Evolutionary conservation across 92 coral and sea anemone genomes (phyloP).

Genomic region (Montipora capitata): DNA sequence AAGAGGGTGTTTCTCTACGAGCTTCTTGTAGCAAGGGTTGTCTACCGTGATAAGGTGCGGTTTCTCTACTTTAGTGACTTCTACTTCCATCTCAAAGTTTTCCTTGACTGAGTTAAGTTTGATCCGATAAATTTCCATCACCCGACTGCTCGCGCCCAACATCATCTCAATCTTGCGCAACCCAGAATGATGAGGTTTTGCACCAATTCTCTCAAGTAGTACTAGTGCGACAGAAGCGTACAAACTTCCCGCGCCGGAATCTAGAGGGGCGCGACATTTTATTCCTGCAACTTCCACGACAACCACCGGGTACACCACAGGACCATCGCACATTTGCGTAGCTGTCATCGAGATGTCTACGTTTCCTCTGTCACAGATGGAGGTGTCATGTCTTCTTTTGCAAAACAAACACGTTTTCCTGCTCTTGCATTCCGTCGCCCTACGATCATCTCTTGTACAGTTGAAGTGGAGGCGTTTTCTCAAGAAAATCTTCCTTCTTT

Average conservation of each 20-base stretch:
- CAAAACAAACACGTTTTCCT: conserved; percentile 23
- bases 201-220: neutral
- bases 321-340: neutral
- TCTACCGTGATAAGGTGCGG: conserved; percentile 27
- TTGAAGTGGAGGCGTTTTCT: conserved; percentile 33
- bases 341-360: conserved; percentile 1
- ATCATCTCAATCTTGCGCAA: conserved; percentile 24
- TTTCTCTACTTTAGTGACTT: conserved; percentile 8
- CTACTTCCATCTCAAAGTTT: no score
- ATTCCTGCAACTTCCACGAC: conserved; percentile 12
- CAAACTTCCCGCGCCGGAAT: conserved; percentile 8
- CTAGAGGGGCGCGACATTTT: neutral
- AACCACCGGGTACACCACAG: conserved; percentile 16
- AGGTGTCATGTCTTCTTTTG: conserved; percentile 35
- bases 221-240: conserved; percentile 5
- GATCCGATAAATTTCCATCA: neutral
- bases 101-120: conserved; percentile 1
- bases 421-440: conserved; percentile 23
- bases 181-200: conserved; percentile 14
- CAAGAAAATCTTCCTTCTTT: conserved; percentile 31
- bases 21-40: conserved; percentile 14
- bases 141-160: neutral
- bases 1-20: conserved; percentile 6
- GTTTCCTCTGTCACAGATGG: conserved; percentile 28
- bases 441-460: conserved; percentile 26